Evolutionary conservation across 2,113 vertebrate species (phyloP).

Genomic region (Paralichthys olivaceus): DNA sequence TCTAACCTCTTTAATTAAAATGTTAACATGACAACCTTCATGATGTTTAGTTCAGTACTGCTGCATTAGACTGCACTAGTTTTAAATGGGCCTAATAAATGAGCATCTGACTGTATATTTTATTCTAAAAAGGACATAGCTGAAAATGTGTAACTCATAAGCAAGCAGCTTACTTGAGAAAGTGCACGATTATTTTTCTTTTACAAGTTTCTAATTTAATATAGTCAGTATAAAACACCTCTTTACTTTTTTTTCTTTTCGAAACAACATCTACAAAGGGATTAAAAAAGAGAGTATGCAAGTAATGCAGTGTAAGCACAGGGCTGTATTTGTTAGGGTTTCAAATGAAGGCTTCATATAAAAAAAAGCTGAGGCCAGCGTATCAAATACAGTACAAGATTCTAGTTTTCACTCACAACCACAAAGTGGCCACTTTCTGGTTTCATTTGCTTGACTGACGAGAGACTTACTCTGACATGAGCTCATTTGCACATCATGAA

Average conservation of each 20-base stretch:
- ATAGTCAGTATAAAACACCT: background rate
- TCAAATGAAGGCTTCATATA: slow-evolving; percentile 45
- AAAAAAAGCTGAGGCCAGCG: slow-evolving; percentile 60
- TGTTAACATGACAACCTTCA: no score
- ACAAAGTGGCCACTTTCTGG: slow-evolving; percentile 54
- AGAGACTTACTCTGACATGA: slow-evolving; percentile 38
- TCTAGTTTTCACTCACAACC: slow-evolving; percentile 40
- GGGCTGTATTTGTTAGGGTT: slow-evolving; percentile 24
- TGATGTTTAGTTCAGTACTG: no score
- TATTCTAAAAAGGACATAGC: no score
- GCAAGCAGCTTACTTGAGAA: background rate
- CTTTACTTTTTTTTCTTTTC: background rate
- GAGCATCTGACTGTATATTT: no score
- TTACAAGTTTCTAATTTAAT: background rate
- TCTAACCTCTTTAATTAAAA: no score
- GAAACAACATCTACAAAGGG: background rate
- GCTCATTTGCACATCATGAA: slow-evolving; percentile 62
- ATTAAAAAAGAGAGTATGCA: background rate
- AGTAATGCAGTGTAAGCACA: slow-evolving; percentile 54
- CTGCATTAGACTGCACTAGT: no score
- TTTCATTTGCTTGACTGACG: slow-evolving; percentile 61
- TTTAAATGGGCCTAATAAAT: no score
- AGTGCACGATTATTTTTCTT: background rate
- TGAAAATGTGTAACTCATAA: background rate
- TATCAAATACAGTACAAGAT: slow-evolving; percentile 52